Evolutionary conservation across 2,113 vertebrate species (phyloP).

Genomic region (Eretmochelys imbricata): DNA sequence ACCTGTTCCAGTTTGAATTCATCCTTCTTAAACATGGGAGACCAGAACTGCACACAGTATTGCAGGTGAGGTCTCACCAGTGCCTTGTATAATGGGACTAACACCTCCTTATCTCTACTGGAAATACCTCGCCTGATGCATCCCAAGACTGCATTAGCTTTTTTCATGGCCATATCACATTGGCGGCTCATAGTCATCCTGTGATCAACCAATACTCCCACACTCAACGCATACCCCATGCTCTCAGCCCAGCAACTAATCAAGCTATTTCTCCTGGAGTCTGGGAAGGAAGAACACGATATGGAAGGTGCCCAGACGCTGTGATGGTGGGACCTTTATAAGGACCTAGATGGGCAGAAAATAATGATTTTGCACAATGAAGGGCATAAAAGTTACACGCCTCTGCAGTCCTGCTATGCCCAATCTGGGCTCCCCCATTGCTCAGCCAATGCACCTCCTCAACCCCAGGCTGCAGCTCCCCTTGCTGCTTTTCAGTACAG

Average conservation of each 20-base stretch:
- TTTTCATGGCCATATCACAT: too few species aligned
- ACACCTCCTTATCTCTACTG: too few species aligned
- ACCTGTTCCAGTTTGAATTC: too few species aligned
- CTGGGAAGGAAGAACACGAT: not conserved
- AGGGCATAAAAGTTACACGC: not conserved
- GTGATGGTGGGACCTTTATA: rapidly evolving
- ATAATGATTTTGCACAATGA: not conserved
- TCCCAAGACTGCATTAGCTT: too few species aligned
- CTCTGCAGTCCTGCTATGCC: not conserved
- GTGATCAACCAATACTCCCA: too few species aligned
- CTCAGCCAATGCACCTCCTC: not conserved
- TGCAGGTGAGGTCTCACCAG: too few species aligned
- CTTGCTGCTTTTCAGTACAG: rapidly evolving
- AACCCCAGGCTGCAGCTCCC: rapidly evolving
- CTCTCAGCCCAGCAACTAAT: not conserved
- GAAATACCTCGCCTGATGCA: too few species aligned
- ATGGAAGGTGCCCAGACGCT: not conserved
- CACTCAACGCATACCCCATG: not conserved
- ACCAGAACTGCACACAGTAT: too few species aligned
- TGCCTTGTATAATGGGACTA: too few species aligned
- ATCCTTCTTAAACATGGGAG: too few species aligned
- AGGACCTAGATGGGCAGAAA: rapidly evolving
- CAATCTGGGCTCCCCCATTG: not conserved
- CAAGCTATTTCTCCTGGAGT: rapidly evolving
- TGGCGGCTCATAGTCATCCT: too few species aligned